Evolutionary conservation across 2,797 vertebrate genomes (phyloP).

Genomic region (Hydrolagus colliei): DNA sequence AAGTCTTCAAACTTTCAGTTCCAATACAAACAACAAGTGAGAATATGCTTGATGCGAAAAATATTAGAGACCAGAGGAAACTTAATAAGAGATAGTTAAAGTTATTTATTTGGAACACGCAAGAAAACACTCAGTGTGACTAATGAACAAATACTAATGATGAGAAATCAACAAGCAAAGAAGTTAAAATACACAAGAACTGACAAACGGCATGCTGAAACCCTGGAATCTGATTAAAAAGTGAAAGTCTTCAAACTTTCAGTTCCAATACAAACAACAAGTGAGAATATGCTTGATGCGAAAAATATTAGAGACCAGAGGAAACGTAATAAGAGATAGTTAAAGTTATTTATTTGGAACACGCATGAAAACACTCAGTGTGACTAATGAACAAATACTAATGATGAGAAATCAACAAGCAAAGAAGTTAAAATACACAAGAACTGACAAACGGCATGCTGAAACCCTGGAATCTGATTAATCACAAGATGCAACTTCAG

Average conservation of each 20-base stretch:
- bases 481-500: no score
- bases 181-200: no score
- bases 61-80: neutral
- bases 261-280: slow-evolving; percentile 5
- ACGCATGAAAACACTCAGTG: neutral
- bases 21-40: slow-evolving; percentile 1
- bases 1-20: neutral
- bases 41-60: neutral
- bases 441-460: no score
- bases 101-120: neutral
- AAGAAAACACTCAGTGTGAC: neutral
- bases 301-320: neutral
- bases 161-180: no score
- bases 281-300: neutral
- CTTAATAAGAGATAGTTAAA: neutral
- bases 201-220: no score
- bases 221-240: no score
- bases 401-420: no score
- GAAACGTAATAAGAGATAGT: neutral
- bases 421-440: no score
- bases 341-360: neutral
- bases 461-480: no score
- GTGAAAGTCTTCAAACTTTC: no score
- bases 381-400: no score
- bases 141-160: no score